Evolutionary conservation across 2,797 vertebrate species (phyloP), one percentile per base, ranked within the genome.

Genomic region (Molossus alvarezi): DNA sequence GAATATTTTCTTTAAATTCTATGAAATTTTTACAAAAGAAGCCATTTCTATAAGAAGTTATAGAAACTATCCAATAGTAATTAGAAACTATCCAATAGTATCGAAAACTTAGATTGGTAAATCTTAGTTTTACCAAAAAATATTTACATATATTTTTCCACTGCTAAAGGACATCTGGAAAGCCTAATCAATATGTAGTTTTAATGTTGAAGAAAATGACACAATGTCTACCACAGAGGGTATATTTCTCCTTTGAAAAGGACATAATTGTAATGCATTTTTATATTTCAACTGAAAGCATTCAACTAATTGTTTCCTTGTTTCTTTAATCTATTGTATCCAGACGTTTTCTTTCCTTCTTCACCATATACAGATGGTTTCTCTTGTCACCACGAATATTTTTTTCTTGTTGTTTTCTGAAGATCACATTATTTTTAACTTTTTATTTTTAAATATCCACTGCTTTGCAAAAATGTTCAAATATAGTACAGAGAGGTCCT

Each of bases 361-460:
- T 64, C 5, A 5, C 51, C 9, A 64, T 65, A 27, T 21, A 29
- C 12, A 48, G 83, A 45, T 11, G 3, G 5, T 72, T 94, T 82
- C 14, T 82, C 9, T 82, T 76, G 4, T 72, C 8, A 57, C 4
- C 23, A 71, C 9, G n/a, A 58, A n/a, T 33, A n/a, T 53, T 90
- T 51, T 87, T 76, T 77, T 60, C 12, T 33, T 45, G 27, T 3
- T 90, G 17, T 87, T 45, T 69, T 71, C 15, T 77, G 21, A 9
- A 77, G 41, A 87, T 11, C 37, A 45, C 3, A 53, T 86, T 60
- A 72, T 10, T 71, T 65, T 55, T 77, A 0, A 71, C n/a, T 12
- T 51, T 69, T 84, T 57, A 92, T 67, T 94, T 88, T 83, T 37
- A 91, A 94, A 91, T 76, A 57, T 62, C 8, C 33, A 69, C 17